These are phyloP conservation scores for Drosophila melanosoma DNA, from an alignment of 2,888 invertebrate genomes.

Conservation along the genomic window DNA sequence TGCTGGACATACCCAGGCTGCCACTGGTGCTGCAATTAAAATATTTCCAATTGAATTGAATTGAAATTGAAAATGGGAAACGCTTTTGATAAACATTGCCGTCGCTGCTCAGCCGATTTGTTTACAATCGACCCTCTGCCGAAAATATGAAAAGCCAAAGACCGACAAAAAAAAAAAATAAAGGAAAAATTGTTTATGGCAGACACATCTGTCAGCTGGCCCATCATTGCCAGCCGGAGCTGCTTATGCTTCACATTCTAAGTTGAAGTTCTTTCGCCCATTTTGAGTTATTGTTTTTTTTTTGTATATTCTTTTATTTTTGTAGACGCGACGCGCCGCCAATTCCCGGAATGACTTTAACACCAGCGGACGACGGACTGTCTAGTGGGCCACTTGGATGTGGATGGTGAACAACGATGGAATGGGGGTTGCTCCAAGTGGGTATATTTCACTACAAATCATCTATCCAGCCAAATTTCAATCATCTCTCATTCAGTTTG, in stretches of 20 bases:
- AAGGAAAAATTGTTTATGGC: constrained; percentile 48
- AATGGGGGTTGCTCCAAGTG: constrained; percentile 40
- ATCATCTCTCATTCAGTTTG: neutral
- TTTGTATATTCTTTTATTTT: constrained; percentile 45
- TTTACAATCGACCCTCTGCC: constrained; percentile 53
- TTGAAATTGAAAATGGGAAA: constrained; percentile 31
- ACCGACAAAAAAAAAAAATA: neutral
- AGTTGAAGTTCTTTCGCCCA: constrained; percentile 60
- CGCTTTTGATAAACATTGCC: constrained; percentile 51
- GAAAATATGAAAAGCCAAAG: constrained; percentile 52
- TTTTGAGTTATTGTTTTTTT: constrained; percentile 78
- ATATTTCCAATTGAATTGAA: constrained; percentile 11
- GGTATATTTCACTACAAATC: constrained; percentile 52
- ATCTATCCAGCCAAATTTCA: constrained; percentile 11
- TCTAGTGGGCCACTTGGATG: constrained; percentile 67
- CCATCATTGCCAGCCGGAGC: constrained; percentile 60
- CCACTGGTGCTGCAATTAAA: constrained; percentile 62
- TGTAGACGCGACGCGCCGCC: constrained; percentile 51
- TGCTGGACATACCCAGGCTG: constrained; percentile 80
- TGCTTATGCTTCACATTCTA: constrained; percentile 50
- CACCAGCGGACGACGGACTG: constrained; percentile 61
- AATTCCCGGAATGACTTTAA: constrained; percentile 70
- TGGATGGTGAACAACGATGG: constrained; percentile 14
- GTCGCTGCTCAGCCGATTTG: constrained; percentile 25
- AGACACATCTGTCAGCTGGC: constrained; percentile 74